Evolutionary conservation across 2,113 vertebrate genomes (phyloP), one percentile per base, ranked within the genome.

Genomic region (Leucoraja erinaceus): DNA sequence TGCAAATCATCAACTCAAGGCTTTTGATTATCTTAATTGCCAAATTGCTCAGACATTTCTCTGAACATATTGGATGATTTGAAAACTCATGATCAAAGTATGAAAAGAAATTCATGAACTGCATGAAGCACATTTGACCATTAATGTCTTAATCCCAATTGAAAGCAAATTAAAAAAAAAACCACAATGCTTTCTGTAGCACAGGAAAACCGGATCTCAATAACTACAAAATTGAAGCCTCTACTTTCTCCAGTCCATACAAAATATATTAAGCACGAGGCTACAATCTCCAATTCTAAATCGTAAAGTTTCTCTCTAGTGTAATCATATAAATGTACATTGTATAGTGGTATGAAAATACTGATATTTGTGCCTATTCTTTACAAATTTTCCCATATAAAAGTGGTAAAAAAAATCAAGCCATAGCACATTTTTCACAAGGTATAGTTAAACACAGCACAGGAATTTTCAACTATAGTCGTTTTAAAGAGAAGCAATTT

Each of bases 311-410:
- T 96, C 96, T 90, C 96, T 97, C 96, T 95, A 93, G 96, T 96
- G 96, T 95, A 95, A 95, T 74, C 90, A 91, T 96, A 96, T 61
- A 95, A 96, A 96, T 94, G 95, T 96, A 96, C 95, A 96, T 95
- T 95, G 96, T 96, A 96, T 95, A 96, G 95, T 95, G 94, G 95
- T 97, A 97, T 95, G 96, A 97, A 96, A 97, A 97, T 97, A 97
- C 97, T 97, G 97, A 96, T 96, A 97, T 96, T 95, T 96, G 94
- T 96, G 90, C 38, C 90, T 95, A 96, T 96, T 96, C 96, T 96
- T 96, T 96, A 97, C 96, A 96, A 96, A 95, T 94, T 95, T 96
- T 95, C 96, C 95, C 95, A 96, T 96, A 96, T 97, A 96, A 88
- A 97, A 95, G 94, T 96, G 94, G 94, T 95, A 96, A 96, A 96